Evolutionary conservation across 2,113 vertebrate species (phyloP), one percentile per base, ranked within the genome.

Genomic region (Atherinomorus stipes): DNA sequence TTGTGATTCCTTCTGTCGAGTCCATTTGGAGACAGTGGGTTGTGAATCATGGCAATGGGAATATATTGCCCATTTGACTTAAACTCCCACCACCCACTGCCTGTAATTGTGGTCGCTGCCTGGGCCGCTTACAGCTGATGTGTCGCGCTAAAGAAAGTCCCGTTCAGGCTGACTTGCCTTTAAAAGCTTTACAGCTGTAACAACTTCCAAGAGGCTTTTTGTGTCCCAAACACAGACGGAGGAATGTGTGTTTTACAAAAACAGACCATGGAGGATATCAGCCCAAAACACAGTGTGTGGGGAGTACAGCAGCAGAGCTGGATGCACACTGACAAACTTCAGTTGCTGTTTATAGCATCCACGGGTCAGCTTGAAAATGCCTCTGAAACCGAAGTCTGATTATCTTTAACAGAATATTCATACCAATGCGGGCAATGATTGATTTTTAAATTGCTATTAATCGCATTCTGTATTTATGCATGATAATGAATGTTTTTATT

Each of bases 131-230:
- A 58, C 64, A 64, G 40, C 61, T 58, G 58, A 78, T 77, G 63
- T 64, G 50, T 59, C 12, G 21, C 69, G 57, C 63, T 78, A 60
- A 65, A 68, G 59, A 15, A 53, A 62, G 18, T 56, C 50, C 71
- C 78, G 85, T 85, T 89, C 84, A 81, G 74, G 68, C 79, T 90
- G 69, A 73, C 79, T 76, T 78, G 67, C 75, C 70, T 81, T 87
- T 86, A 83, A 84, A 84, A 84, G 66, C 56, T 26, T 69, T 1
- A 11, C 68, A 71, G 71, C 73, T 74, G 72, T 64, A 89, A 88
- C 75, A 86, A 80, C 81, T 90, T 88, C 83, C 84, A 73, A 19
- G n/a, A 78, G 78, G 60, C 72, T 83, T 87, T 89, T 87, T 90
- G 78, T 82, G 78, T 79, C 83, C 80, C 74, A 76, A 74, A 87